A percentile compares a stretch with the other conserved stretches of the same genome.
Evolutionary conservation across 2,888 invertebrate species (phyloP).

Genomic region (Metopia argyrocephala): DNA sequence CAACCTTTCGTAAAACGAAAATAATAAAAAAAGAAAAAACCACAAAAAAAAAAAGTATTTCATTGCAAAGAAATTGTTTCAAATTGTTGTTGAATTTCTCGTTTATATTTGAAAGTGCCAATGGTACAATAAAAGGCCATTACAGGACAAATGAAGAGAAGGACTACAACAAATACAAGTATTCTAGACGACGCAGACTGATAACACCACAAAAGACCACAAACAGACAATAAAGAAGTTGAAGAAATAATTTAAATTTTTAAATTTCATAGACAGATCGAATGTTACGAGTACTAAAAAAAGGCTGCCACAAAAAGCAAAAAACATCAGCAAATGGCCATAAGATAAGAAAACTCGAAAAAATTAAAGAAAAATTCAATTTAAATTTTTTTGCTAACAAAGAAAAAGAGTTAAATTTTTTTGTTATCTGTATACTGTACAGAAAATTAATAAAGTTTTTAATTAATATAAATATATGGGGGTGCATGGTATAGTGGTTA

Average conservation of each 20-base stretch:
- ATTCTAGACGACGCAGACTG: conserved; percentile 17
- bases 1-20: conserved; percentile 31
- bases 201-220: conserved; percentile 10
- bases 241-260: conserved; percentile 29
- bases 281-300: background rate
- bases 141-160: conserved; percentile 2
- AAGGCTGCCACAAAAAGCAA: background rate
- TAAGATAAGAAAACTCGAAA: background rate
- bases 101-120: conserved; percentile 52
- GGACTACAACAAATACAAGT: background rate
- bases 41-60: conserved; percentile 48
- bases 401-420: too few species aligned
- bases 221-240: background rate
- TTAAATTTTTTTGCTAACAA: too few species aligned
- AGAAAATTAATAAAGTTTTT: too few species aligned
- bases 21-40: conserved; percentile 19
- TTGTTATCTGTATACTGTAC: too few species aligned
- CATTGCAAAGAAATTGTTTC: conserved; percentile 61
- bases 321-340: conserved; percentile 21
- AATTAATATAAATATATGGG: too few species aligned
- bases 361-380: background rate
- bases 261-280: conserved; percentile 38
- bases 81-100: conserved; percentile 55
- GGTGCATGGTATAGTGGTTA: too few species aligned
- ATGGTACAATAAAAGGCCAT: conserved; percentile 50